Conservation (phyloP, 2,797 vertebrate species). For the Prionace glauca region DNA sequence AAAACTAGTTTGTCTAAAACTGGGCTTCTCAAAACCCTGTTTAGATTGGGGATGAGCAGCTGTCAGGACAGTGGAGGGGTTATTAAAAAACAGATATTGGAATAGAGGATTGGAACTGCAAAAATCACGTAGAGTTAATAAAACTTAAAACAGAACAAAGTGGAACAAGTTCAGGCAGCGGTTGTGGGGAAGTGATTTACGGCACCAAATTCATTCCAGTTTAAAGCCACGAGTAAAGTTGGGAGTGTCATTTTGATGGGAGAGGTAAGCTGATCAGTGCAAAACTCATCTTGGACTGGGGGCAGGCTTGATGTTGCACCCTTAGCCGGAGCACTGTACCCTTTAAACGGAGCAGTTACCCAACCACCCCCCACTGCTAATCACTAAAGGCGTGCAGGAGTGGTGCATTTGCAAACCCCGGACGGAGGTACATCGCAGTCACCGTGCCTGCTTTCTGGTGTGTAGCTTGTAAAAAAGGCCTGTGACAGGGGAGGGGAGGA, state of each 20-base stretch:
- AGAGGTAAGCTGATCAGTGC: too few relatives aligned
- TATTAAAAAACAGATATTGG: not conserved
- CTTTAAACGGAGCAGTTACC: not conserved
- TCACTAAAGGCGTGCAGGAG: not conserved
- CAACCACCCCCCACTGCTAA: not conserved
- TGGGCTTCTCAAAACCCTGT: not conserved
- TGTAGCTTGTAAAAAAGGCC: not conserved
- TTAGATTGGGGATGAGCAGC: not conserved
- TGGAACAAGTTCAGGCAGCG: not conserved
- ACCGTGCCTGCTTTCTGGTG: not conserved
- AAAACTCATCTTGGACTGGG: not conserved
- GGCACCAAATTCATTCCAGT: not conserved
- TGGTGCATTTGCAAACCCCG: not conserved
- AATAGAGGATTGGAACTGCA: not conserved
- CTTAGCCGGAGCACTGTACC: not conserved
- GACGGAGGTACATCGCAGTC: not conserved
- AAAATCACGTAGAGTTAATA: not conserved
- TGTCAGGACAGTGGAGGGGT: too few relatives aligned
- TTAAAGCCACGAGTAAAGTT: not conserved
- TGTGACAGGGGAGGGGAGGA: slow-evolving; percentile 11
- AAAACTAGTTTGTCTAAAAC: not conserved
- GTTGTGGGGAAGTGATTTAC: not conserved
- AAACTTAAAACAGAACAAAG: not conserved
- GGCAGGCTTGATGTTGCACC: not conserved
- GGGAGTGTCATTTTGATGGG: not conserved